Evolutionary conservation across 2,888 invertebrate species (phyloP).

Genomic region (Nymphalis urticae): DNA sequence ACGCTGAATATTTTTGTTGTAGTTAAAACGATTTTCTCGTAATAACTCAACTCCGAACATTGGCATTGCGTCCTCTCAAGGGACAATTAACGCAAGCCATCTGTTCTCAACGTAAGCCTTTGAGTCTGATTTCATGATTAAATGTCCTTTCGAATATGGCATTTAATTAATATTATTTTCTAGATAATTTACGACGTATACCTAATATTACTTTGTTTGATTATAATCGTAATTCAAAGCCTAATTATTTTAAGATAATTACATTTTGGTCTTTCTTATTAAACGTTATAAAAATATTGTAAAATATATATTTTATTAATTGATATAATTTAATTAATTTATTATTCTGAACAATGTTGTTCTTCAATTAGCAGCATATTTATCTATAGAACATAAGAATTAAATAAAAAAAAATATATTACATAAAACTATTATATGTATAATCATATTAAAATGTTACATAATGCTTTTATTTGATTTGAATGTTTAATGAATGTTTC

Average conservation of each 20-base stretch:
- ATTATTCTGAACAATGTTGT: too few relatives aligned
- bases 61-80: slow-evolving; percentile 13
- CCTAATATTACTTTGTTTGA: background rate
- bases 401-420: too few relatives aligned
- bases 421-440: too few relatives aligned
- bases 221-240: background rate
- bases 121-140: slow-evolving; percentile 36
- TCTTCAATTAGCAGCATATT: too few relatives aligned
- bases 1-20: slow-evolving; percentile 14
- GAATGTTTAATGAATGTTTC: too few relatives aligned
- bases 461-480: too few relatives aligned
- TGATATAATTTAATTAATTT: too few relatives aligned
- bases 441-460: too few relatives aligned
- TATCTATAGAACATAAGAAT: too few relatives aligned
- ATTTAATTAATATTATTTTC: slow-evolving; percentile 32
- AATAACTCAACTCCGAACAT: slow-evolving; percentile 22
- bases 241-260: background rate
- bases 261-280: background rate
- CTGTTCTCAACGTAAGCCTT: slow-evolving; percentile 38
- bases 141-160: slow-evolving; percentile 27
- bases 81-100: slow-evolving; percentile 40
- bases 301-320: too few relatives aligned
- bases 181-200: slow-evolving; percentile 16
- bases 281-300: too few relatives aligned
- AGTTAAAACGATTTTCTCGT: slow-evolving; percentile 13